phyloP scores from a whole-genome alignment of 1,140 invertebrate genomes.

The Proales similis region DNA sequence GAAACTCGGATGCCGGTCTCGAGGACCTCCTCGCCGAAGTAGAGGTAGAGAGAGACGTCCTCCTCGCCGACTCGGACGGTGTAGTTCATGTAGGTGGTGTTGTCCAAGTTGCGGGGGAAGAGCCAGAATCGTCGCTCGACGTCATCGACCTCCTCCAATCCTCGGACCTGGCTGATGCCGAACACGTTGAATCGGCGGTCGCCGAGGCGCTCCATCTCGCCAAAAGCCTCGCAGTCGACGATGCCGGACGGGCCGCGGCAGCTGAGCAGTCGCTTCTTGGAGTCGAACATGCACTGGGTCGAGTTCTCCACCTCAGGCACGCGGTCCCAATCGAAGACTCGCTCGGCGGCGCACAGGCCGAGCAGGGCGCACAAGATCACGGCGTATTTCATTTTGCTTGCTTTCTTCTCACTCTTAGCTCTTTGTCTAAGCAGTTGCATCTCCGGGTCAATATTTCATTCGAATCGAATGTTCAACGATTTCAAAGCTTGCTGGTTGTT shows the following conservation, averaged over 20 bases:
- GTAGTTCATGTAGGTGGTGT: neutral
- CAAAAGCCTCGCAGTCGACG: neutral
- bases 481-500: too few species aligned
- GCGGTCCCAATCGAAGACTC: neutral
- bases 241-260: neutral
- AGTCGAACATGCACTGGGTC: neutral
- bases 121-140: neutral
- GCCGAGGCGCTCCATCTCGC: neutral
- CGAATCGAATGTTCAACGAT: too few species aligned
- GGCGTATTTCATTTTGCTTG: too few species aligned
- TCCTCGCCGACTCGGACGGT: neutral
- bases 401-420: too few species aligned
- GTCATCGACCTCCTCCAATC: neutral
- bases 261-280: neutral
- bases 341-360: too few species aligned
- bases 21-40: neutral
- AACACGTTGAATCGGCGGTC: neutral
- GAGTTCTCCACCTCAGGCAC: neutral
- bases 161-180: neutral
- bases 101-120: conserved; percentile 8
- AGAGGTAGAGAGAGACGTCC: neutral
- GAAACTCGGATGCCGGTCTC: neutral
- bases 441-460: too few species aligned
- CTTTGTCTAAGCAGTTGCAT: too few species aligned
- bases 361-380: too few species aligned